Conservation (phyloP, 2,113 vertebrate species). For the Pygathrix nemaeus region DNA sequence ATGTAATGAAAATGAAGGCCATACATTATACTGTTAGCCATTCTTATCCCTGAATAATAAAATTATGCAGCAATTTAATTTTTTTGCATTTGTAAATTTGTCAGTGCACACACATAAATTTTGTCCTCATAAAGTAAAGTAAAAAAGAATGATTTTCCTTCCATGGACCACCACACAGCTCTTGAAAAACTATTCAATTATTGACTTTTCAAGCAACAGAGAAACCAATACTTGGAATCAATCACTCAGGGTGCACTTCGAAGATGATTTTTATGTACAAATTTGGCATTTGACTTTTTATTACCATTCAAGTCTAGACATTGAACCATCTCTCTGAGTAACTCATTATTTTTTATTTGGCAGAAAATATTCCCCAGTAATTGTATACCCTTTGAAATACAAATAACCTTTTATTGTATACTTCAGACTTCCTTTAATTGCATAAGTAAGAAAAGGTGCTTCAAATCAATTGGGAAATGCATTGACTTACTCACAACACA, state of each 20-base stretch:
- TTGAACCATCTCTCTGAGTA: background rate
- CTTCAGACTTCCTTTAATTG: background rate
- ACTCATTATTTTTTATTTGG: background rate
- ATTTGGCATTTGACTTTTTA: background rate
- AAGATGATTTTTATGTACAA: background rate
- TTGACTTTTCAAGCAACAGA: background rate
- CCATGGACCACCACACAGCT: background rate
- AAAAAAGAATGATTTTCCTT: background rate
- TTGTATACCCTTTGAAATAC: background rate
- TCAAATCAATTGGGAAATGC: background rate
- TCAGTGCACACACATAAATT: background rate
- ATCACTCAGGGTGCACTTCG: background rate
- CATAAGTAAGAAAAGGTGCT: background rate
- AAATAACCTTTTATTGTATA: background rate
- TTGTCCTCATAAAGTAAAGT: background rate
- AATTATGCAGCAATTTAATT: background rate
- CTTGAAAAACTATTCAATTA: background rate
- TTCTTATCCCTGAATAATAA: background rate
- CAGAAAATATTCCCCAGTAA: background rate
- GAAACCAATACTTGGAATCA: background rate
- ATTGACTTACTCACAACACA: background rate
- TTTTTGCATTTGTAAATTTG: background rate
- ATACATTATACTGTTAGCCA: background rate
- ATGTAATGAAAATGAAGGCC: background rate
- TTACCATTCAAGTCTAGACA: background rate